phyloP scores from a whole-genome alignment of 2,888 invertebrate genomes.

The Seladonia tumulorum region DNA sequence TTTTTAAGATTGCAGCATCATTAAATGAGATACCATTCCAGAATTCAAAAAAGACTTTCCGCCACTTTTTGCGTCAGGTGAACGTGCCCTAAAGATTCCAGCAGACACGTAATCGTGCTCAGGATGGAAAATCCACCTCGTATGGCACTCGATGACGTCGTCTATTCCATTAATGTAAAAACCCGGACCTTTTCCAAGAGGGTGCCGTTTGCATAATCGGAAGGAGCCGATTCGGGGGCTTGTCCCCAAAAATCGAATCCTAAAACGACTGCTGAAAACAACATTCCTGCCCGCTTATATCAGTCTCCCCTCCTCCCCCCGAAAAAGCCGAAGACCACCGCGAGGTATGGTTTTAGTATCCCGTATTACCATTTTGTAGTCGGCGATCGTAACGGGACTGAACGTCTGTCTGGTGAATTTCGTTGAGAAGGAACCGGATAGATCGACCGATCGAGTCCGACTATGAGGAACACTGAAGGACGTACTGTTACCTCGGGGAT shows the following conservation, averaged over 20 bases:
- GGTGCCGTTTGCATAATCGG: constrained; percentile 33
- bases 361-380: not conserved
- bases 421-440: constrained; percentile 55
- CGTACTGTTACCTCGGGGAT: not conserved
- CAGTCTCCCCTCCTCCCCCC: not conserved
- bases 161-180: not conserved
- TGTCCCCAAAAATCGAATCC: not conserved
- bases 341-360: constrained; percentile 16
- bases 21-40: not conserved
- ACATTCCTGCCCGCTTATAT: constrained; percentile 41
- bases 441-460: constrained; percentile 3
- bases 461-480: not conserved
- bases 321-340: constrained; percentile 22
- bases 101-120: not conserved
- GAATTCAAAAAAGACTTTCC: not conserved
- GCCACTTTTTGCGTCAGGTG: not conserved
- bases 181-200: not conserved
- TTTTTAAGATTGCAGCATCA: not conserved
- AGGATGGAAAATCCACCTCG: not conserved
- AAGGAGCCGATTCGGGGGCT: not conserved
- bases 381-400: constrained; percentile 53
- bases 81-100: not conserved
- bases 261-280: constrained; percentile 1
- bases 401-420: constrained; percentile 27
- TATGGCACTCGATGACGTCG: not conserved